Evolutionary conservation across 2,797 vertebrate species (phyloP).

Genomic region (Pempheris klunzingeri): DNA sequence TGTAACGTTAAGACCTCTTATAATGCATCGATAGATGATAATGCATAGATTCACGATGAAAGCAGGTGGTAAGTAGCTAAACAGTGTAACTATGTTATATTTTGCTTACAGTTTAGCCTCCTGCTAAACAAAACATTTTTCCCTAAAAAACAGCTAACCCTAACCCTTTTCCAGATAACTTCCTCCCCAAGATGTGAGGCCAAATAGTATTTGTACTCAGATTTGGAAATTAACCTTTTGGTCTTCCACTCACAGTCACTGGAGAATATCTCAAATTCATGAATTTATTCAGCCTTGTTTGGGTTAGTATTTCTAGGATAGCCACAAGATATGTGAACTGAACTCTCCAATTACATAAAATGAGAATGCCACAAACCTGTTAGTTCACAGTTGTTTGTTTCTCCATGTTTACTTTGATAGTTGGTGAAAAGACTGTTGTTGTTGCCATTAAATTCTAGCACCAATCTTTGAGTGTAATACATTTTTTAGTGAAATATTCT

Average conservation of each 20-base stretch:
- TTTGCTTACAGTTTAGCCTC: no score
- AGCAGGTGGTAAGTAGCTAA: no score
- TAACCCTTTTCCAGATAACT: no score
- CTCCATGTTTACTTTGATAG: neutral
- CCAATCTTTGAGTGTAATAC: neutral
- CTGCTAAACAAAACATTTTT: no score
- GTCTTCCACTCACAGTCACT: neutral
- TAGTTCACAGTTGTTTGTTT: neutral
- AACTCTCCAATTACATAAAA: neutral
- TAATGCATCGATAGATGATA: no score
- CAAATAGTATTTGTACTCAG: no score
- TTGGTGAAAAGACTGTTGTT: neutral
- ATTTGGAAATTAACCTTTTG: conserved; percentile 25
- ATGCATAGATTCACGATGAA: no score
- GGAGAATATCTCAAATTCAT: conserved; percentile 10
- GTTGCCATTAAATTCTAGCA: neutral
- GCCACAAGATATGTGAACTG: neutral
- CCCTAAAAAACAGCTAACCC: no score
- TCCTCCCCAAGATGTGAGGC: no score
- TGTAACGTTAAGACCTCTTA: no score
- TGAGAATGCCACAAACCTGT: neutral
- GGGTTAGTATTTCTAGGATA: neutral
- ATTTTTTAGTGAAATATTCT: neutral
- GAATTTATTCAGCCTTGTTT: conserved; percentile 11
- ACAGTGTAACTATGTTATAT: no score